These are phyloP conservation scores for Microcebus lehilahytsara DNA, from an alignment of 2,113 vertebrate genomes.

Conservation along the genomic window DNA sequence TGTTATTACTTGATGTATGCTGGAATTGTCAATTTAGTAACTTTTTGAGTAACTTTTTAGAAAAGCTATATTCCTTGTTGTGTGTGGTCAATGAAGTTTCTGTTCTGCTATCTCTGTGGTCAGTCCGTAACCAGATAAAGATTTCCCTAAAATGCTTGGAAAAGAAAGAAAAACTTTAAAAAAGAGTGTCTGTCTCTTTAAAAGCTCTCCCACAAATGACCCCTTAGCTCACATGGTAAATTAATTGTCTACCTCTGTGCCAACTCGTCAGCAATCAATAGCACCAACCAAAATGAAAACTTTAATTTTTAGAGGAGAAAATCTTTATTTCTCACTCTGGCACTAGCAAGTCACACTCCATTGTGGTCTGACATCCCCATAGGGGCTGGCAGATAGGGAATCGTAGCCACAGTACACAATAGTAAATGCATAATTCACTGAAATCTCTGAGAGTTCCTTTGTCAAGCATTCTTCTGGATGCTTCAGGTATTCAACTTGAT, in stretches of 20 bases:
- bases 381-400: accelerated
- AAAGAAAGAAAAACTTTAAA: not conserved
- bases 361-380: not conserved
- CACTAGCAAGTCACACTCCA: not conserved
- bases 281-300: not conserved
- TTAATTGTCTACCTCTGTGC: not conserved
- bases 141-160: not conserved
- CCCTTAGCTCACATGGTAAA: not conserved
- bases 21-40: not conserved
- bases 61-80: not conserved
- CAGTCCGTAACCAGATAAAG: too few relatives aligned
- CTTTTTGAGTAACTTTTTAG: not conserved
- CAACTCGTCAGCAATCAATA: not conserved
- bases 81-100: not conserved
- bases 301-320: not conserved
- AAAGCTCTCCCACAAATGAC: not conserved
- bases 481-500: not conserved
- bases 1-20: not conserved
- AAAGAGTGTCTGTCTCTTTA: not conserved
- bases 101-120: not conserved
- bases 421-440: not conserved
- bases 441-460: not conserved
- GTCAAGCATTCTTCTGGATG: not conserved
- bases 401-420: not conserved
- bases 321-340: not conserved